A percentile compares a stretch with the other conserved stretches of the same genome.
These are phyloP conservation scores for Sphaeridia pumilis DNA, from an alignment of 2,888 invertebrate genomes.

Conservation along the genomic window DNA sequence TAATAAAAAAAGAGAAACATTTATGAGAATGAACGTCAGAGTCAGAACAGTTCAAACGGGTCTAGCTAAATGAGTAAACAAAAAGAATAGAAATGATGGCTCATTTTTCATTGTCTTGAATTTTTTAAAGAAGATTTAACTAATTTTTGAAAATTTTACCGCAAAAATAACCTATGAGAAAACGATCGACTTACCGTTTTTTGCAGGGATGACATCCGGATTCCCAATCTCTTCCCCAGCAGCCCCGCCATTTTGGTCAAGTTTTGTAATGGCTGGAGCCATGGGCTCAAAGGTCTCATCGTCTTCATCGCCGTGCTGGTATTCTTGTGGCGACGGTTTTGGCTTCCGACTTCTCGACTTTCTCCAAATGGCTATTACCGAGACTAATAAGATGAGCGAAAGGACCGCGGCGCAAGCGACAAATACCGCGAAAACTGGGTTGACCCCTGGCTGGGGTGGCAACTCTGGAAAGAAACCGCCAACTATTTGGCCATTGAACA, in stretches of 20 bases:
- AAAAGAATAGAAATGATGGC: too few relatives aligned
- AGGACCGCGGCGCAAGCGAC: slow-evolving; percentile 32
- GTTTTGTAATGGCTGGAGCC: slow-evolving; percentile 29
- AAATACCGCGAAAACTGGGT: slow-evolving; percentile 34
- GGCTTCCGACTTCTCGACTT: slow-evolving; percentile 33
- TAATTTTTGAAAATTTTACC: too few relatives aligned
- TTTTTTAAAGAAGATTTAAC: too few relatives aligned
- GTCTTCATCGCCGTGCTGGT: slow-evolving; percentile 23
- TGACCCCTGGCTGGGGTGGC: too few relatives aligned
- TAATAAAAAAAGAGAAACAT: too few relatives aligned
- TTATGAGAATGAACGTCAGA: too few relatives aligned
- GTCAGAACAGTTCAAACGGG: too few relatives aligned
- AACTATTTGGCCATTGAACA: too few relatives aligned
- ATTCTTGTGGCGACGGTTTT: slow-evolving; percentile 18
- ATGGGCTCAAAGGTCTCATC: slow-evolving; percentile 28
- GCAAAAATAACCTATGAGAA: neutral
- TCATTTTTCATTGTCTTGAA: too few relatives aligned
- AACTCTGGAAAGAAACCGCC: too few relatives aligned
- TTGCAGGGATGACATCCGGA: slow-evolving; percentile 77
- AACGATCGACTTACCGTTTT: slow-evolving; percentile 65
- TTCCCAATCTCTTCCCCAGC: slow-evolving; percentile 45
- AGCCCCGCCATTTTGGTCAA: slow-evolving; percentile 31
- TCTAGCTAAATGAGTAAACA: too few relatives aligned
- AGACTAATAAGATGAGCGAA: slow-evolving; percentile 29
- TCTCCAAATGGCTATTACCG: slow-evolving; percentile 35